Evolutionary conservation across 2,888 invertebrate genomes (phyloP).

Genomic region (Rhynchonema sp.): DNA sequence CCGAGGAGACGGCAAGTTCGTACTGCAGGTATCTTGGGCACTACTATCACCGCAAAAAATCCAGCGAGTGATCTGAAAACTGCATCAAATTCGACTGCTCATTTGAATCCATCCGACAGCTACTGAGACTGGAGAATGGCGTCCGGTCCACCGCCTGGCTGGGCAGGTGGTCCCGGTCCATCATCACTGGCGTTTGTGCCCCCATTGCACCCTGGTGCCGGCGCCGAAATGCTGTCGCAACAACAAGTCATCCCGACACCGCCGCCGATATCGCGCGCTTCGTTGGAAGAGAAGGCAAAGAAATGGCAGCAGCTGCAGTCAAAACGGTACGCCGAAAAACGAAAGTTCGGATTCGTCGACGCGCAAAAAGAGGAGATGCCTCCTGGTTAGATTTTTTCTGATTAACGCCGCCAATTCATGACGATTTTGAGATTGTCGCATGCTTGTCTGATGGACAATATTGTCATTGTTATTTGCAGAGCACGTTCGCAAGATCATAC

Average conservation of each 20-base stretch:
- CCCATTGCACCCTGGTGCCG: neutral
- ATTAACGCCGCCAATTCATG: neutral
- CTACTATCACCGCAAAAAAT: too few relatives aligned
- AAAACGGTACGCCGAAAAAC: constrained; percentile 91
- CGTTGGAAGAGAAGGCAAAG: constrained; percentile 19
- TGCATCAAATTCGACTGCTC: too few relatives aligned
- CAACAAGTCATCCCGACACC: neutral
- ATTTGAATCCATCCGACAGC: neutral
- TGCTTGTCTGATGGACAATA: neutral
- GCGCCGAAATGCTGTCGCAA: neutral
- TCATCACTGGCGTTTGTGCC: neutral
- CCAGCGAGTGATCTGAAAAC: too few relatives aligned
- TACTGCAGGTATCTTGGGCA: too few relatives aligned
- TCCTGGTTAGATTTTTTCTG: constrained; percentile 36
- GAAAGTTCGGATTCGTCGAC: constrained; percentile 95
- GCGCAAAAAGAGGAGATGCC: constrained; percentile 99
- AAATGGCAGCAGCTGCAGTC: constrained; percentile 98
- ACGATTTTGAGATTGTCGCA: neutral
- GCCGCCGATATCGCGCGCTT: neutral
- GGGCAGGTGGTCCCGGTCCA: neutral
- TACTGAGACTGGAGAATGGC: neutral
- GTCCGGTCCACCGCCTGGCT: neutral
- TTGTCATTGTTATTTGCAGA: too few relatives aligned
- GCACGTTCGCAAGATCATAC: constrained; percentile 91
- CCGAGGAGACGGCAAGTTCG: too few relatives aligned